Evolutionary conservation across 2,797 vertebrate genomes (phyloP), one percentile per base, ranked within the genome.

Genomic region (Hapalemur alaotrensis): DNA sequence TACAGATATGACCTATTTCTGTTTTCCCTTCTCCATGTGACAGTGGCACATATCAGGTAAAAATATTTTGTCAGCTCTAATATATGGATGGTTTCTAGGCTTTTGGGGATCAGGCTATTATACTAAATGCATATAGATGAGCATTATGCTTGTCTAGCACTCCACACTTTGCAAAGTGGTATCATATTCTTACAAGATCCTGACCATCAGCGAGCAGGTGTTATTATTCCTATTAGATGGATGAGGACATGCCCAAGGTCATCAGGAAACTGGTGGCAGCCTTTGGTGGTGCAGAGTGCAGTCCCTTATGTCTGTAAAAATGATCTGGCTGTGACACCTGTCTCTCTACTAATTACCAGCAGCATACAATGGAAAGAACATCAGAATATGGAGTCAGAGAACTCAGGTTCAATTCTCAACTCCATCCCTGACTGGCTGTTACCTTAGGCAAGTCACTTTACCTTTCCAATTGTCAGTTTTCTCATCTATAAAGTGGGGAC

Each of bases 401-500:
- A 35, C 25, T 57, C 52, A 79, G 67, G 22, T 35, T 48, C 43
- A 12, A 4, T 59, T 78, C 46, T 28, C 43, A 79, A 38, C 50
- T 63, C 46, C 13, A 0, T 32, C 54, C 57, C 13, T 57, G n/a
- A 5, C 22, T 22, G 22, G 2, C 17, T 75, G 35, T 46, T 52
- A 35, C 18, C 20, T 41, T 14, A 63, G 14, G 14, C 15, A 48
- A 35, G 50, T 41, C n/a, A 14, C 32, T 95, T 67, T 50, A 25
- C 41, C 38, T 52, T 88, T 78, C 43, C 63, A 50, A 82, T 46
- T 76, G 84, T 95, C 69, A 75, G 81, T 92, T 72, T 97, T n/a
- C 48, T 92, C 63, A 52, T 61, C 91, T 96, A n/a, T 72, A 94
- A 96, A 80, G 79, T 38, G 63, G 84, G 89, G 65, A 80, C 25